A percentile compares a stretch with the other conserved stretches of the same genome.
Evolutionary conservation across 2,113 vertebrate species (phyloP).

Genomic region (Phylloscopus trochilus): DNA sequence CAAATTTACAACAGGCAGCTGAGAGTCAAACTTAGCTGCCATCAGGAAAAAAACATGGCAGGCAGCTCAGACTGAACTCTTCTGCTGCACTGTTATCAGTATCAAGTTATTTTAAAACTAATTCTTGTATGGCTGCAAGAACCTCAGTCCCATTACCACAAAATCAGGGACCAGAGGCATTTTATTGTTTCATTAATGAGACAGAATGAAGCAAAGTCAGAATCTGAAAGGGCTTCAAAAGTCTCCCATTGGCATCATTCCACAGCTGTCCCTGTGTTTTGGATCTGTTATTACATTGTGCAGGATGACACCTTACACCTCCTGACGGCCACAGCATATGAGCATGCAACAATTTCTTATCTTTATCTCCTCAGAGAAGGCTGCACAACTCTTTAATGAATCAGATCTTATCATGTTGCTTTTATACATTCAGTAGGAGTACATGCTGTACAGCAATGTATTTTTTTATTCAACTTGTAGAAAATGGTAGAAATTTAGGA

Average conservation of each 20-base stretch:
- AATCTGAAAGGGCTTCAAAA: not conserved
- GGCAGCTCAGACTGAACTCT: not conserved
- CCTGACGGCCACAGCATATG: not conserved
- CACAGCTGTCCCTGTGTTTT: not conserved
- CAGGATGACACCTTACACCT: not conserved
- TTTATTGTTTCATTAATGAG: not conserved
- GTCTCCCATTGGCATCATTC: not conserved
- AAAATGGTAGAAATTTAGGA: not conserved
- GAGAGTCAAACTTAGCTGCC: not conserved
- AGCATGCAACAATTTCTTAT: not conserved
- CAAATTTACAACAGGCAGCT: not conserved
- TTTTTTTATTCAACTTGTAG: not conserved
- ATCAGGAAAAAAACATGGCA: fast-evolving
- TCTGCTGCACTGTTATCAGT: not conserved
- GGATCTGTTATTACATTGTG: not conserved
- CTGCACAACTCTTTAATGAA: not conserved
- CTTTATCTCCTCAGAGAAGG: not conserved
- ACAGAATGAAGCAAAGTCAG: not conserved
- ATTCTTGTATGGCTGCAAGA: not conserved
- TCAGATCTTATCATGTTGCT: not conserved
- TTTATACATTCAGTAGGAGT: not conserved
- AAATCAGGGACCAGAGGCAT: not conserved
- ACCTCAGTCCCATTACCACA: not conserved
- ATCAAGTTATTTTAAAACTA: not conserved
- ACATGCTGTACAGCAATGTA: not conserved